phyloP scores from a whole-genome alignment of 1,140 invertebrate species.

The Drosophila kanapiae region DNA sequence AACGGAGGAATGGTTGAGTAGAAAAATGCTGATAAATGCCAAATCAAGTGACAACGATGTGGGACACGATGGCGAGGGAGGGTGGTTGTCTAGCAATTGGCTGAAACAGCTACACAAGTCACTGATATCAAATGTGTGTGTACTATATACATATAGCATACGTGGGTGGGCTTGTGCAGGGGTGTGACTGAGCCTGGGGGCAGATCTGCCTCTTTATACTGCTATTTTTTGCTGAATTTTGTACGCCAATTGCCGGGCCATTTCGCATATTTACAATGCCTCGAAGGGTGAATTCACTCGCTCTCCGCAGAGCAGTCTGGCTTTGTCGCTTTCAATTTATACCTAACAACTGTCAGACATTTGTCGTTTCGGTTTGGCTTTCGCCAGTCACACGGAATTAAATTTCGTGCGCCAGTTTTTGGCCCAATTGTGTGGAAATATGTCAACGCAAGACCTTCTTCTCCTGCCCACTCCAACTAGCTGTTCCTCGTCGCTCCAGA shows the following conservation, averaged over 20 bases:
- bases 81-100: constrained; percentile 62
- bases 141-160: constrained; percentile 18
- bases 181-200: constrained; percentile 50
- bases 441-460: constrained; percentile 45
- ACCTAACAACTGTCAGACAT: constrained; percentile 60
- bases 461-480: constrained; percentile 15
- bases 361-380: constrained; percentile 43
- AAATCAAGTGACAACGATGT: constrained; percentile 80
- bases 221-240: constrained; percentile 45
- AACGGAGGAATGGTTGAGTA: constrained; percentile 17
- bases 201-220: constrained; percentile 40
- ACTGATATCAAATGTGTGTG: constrained; percentile 64
- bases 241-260: constrained; percentile 50
- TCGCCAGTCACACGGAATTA: constrained; percentile 60
- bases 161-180: constrained; percentile 23
- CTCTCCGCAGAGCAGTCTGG: constrained; percentile 12
- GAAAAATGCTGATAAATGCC: constrained; percentile 78
- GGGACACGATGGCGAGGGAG: constrained; percentile 41
- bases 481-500: constrained; percentile 1
- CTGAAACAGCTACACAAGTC: constrained; percentile 63
- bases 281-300: constrained; percentile 44
- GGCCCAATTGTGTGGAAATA: constrained; percentile 70
- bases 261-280: constrained; percentile 58
- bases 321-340: constrained; percentile 64
- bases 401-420: constrained; percentile 67